These are phyloP conservation scores for Sebastes baramenuke DNA, from an alignment of 2,797 vertebrate species.

Conservation along the genomic window DNA sequence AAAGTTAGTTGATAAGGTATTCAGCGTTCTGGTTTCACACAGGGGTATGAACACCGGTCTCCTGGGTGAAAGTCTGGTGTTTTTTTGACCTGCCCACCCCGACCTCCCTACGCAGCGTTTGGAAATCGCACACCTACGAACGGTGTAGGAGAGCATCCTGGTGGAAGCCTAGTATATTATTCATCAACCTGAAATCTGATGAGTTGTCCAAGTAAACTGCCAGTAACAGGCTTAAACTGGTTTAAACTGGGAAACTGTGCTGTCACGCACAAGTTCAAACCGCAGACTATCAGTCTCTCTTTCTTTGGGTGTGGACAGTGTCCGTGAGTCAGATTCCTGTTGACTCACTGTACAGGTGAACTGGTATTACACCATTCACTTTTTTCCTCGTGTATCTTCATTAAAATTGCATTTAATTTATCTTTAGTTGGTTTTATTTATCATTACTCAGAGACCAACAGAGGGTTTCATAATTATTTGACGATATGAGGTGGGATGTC, in stretches of 20 bases:
- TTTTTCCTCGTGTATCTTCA: neutral
- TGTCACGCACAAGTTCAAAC: slow-evolving; percentile 42
- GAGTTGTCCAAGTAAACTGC: neutral
- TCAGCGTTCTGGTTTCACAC: too few species aligned
- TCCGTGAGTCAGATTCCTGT: slow-evolving; percentile 22
- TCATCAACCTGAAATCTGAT: neutral
- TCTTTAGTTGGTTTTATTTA: neutral
- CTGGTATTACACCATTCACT: neutral
- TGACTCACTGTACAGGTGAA: slow-evolving; percentile 14
- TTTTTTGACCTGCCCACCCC: too few species aligned
- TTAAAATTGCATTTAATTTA: neutral
- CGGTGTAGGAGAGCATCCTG: neutral
- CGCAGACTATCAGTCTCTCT: neutral
- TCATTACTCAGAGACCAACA: neutral
- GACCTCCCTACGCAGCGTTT: too few species aligned
- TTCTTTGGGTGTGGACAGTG: slow-evolving; percentile 24
- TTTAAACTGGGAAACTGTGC: slow-evolving; percentile 1
- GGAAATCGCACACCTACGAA: too few species aligned
- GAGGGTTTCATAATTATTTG: neutral
- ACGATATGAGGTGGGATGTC: too few species aligned
- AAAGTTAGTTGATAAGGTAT: too few species aligned
- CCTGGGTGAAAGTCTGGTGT: too few species aligned
- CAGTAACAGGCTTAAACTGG: slow-evolving; percentile 10
- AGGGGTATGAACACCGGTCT: too few species aligned
- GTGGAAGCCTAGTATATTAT: neutral